Evolutionary conservation across 2,113 vertebrate genomes (phyloP), one percentile per base, ranked within the genome.

Genomic region (Geococcyx californianus): DNA sequence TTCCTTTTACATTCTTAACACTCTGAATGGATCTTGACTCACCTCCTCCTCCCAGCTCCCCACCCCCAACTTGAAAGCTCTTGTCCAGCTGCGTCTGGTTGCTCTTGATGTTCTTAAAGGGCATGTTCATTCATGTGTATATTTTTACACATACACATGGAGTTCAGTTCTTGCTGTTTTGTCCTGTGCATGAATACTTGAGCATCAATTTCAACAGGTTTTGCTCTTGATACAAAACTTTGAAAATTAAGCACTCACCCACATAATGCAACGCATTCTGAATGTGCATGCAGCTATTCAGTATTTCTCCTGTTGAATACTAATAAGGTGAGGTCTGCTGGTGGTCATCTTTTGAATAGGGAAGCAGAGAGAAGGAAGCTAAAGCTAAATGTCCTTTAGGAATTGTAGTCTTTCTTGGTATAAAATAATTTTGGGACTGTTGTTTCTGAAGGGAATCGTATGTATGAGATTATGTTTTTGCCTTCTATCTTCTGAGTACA

Each of bases 1-100:
- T 80, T 44, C 42, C 20, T 56, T 70, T 55, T 45, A 29, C 31
- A 38, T 44, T 54, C 38, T 73, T 77, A 24, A 23, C n/a, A 31
- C 28, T 67, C 81, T 23, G 31, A 77, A n/a, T 11, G 44, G 49
- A 40, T 45, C 87, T 55, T n/a, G 62, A 77, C 9, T 55, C 3
- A 0, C 26, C 11, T 73, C 9, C 8, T 14, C 14, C 18, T 11
- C n/a, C n/a, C 29, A 42, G 13, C 40, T 13, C 10, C 1, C 5
- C 7, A 14, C 8, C 6, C 33, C 4, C 10, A 31, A 4, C 33
- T 85, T 75, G 52, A 75, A 75, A 73, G 7, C 40, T 52, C 14
- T 55, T 79, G 34, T 63, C 44, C 16, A 72, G 29, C 47, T 70
- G 13, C n/a, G 16, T 47, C 51, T 33, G 23, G 4, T 94, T 83